These are phyloP conservation scores for Philereme vetulata DNA, from an alignment of 2,888 invertebrate species.

Conservation along the genomic window DNA sequence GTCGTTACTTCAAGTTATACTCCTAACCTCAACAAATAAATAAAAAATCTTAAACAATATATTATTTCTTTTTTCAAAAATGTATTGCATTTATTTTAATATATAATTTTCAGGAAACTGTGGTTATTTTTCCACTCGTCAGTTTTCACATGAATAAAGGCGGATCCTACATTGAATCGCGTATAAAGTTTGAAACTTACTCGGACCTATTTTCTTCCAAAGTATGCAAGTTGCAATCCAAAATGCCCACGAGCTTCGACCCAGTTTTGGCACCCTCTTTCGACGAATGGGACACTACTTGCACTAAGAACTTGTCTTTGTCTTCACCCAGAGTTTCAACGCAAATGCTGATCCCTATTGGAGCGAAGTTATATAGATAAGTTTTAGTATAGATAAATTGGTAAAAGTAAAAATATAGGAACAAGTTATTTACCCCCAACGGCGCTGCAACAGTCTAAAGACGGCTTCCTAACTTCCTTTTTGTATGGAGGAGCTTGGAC, in stretches of 20 bases:
- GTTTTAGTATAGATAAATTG: background rate
- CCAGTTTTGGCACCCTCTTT: conserved; percentile 83
- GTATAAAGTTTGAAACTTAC: conserved; percentile 53
- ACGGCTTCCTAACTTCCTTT: conserved; percentile 61
- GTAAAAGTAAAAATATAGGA: background rate
- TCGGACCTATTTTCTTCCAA: conserved; percentile 86
- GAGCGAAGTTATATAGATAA: background rate
- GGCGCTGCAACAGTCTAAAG: conserved; percentile 76
- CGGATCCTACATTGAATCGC: background rate
- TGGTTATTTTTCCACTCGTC: no score
- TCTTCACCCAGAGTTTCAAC: conserved; percentile 76
- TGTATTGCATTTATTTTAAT: no score
- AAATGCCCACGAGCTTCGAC: conserved; percentile 84
- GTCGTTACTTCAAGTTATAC: no score
- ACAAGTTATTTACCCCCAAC: conserved; percentile 66
- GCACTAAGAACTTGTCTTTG: conserved; percentile 82
- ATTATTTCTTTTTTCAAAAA: no score
- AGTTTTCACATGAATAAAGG: no score
- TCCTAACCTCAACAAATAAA: no score
- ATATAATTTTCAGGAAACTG: no score
- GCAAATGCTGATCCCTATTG: conserved; percentile 68
- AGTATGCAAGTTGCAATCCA: conserved; percentile 84
- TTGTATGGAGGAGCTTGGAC: conserved; percentile 55
- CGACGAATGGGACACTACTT: conserved; percentile 84
- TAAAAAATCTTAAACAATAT: no score